phyloP scores from a whole-genome alignment of 2,113 vertebrate genomes.

The Mormyrus iriodes region DNA sequence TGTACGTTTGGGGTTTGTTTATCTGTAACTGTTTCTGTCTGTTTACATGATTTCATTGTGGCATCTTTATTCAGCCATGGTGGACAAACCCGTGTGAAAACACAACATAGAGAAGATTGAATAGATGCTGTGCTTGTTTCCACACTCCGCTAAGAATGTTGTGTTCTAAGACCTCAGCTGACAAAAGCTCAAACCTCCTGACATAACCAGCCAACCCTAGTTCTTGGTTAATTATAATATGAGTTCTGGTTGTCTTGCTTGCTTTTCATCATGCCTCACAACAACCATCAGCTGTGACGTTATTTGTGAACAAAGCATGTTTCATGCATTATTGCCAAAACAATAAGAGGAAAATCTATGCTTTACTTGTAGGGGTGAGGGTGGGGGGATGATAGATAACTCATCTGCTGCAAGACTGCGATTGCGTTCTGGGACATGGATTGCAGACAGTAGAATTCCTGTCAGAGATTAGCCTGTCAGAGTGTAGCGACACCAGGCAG shows the following conservation, averaged over 20 bases:
- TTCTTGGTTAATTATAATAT: neutral
- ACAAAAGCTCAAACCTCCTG: neutral
- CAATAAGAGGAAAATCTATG: neutral
- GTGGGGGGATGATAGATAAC: neutral
- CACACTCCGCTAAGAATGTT: neutral
- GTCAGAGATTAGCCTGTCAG: neutral
- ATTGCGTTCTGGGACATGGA: neutral
- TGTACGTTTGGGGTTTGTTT: neutral
- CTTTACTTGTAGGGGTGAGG: neutral
- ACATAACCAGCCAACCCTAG: neutral
- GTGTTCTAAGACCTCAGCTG: neutral
- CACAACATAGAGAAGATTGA: neutral
- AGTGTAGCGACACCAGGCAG: neutral
- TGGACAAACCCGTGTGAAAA: neutral
- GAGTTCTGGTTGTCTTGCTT: neutral
- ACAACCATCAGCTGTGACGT: neutral
- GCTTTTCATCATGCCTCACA: neutral
- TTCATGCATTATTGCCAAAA: neutral
- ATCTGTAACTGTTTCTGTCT: neutral
- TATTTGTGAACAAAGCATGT: neutral
- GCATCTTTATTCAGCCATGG: neutral
- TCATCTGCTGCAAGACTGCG: neutral
- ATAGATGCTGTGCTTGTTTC: neutral
- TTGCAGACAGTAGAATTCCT: neutral
- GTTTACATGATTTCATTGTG: neutral